A percentile compares a stretch with the other conserved stretches of the same genome.
Conservation (phyloP, 2,888 invertebrate genomes). For the Gortyna flavago region DNA sequence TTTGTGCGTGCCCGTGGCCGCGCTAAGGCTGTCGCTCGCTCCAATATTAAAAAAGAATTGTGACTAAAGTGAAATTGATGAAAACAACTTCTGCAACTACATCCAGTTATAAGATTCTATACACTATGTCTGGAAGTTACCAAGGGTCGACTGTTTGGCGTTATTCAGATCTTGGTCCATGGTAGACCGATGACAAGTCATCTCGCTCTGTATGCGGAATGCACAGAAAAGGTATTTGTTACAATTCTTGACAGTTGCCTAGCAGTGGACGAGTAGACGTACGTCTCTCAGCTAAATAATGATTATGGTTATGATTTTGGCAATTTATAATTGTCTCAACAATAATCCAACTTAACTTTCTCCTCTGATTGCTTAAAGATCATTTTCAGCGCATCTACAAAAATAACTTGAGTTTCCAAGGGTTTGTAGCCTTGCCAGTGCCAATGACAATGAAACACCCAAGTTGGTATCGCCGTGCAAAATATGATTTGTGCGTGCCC, state of each 20-base stretch:
- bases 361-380: not conserved
- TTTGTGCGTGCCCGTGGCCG: conserved; percentile 58
- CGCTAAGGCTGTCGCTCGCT: conserved; percentile 32
- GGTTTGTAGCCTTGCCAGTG: not conserved
- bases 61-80: not conserved
- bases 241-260: not conserved
- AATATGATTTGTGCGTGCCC: conserved; percentile 52
- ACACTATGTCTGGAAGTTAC: not conserved
- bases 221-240: no score
- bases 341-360: not conserved
- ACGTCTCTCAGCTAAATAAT: not conserved
- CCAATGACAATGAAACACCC: conserved; percentile 30
- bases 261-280: not conserved
- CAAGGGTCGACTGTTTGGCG: not conserved
- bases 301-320: not conserved
- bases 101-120: no score
- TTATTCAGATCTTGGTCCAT: not conserved
- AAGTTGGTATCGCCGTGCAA: conserved; percentile 25
- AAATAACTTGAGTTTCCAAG: not conserved
- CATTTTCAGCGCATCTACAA: not conserved
- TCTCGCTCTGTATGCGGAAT: not conserved
- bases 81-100: not conserved
- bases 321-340: not conserved
- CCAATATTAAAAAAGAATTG: not conserved
- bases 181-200: not conserved